These are phyloP conservation scores for Microtus pennsylvanicus DNA, from an alignment of 2,113 vertebrate species.

Conservation along the genomic window DNA sequence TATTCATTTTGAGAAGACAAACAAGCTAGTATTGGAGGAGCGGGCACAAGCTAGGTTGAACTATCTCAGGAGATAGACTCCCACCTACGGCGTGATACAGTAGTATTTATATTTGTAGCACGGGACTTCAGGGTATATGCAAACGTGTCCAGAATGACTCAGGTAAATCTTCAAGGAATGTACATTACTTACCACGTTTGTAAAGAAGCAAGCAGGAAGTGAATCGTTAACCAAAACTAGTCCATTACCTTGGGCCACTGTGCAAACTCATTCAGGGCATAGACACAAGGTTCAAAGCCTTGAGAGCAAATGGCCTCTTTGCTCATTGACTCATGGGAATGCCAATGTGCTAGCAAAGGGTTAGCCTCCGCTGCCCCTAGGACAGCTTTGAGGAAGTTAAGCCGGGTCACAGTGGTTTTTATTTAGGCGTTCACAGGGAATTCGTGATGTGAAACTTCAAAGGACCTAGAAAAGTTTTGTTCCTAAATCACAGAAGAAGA, in stretches of 20 bases:
- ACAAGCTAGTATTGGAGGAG: constrained; percentile 53
- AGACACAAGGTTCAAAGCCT: not conserved
- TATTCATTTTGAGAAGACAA: constrained; percentile 58
- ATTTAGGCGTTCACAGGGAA: constrained; percentile 7
- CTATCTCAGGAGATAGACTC: constrained; percentile 76
- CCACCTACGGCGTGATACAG: constrained; percentile 62
- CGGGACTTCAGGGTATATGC: constrained; percentile 81
- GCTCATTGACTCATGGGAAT: constrained; percentile 20
- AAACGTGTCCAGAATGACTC: constrained; percentile 70
- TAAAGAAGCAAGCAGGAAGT: constrained; percentile 79
- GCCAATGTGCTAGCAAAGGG: not conserved
- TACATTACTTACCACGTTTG: constrained; percentile 81
- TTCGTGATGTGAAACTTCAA: constrained; percentile 3
- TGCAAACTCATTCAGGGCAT: constrained; percentile 72
- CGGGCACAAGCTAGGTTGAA: constrained; percentile 60
- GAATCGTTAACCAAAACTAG: constrained; percentile 79
- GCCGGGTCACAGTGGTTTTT: constrained; percentile 26
- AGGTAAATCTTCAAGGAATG: constrained; percentile 82
- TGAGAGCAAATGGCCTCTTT: constrained; percentile 9
- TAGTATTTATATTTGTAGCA: constrained; percentile 73
- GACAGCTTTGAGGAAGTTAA: constrained; percentile 56
- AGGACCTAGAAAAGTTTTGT: constrained; percentile 18
- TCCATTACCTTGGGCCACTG: constrained; percentile 65
- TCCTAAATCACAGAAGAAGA: constrained; percentile 37
- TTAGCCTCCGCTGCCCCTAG: constrained; percentile 29